These are phyloP conservation scores for Tetragonisca angustula DNA, from an alignment of 2,888 invertebrate genomes.

Conservation along the genomic window DNA sequence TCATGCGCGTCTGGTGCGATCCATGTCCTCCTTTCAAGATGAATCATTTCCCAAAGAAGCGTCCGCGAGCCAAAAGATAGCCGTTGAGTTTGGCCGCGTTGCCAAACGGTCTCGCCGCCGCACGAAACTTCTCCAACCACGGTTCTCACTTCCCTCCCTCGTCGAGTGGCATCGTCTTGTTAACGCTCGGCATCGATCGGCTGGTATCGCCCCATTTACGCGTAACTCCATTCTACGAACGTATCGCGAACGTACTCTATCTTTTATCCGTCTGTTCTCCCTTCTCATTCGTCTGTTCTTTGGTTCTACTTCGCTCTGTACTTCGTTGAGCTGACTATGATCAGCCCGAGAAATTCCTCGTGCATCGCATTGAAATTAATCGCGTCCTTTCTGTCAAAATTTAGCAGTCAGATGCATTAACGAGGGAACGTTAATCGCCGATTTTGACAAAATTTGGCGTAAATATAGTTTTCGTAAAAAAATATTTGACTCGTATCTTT, in stretches of 20 bases:
- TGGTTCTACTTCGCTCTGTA: neutral
- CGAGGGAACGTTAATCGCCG: no score
- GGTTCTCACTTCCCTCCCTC: constrained; percentile 59
- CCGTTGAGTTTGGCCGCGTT: constrained; percentile 70
- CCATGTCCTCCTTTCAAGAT: constrained; percentile 55
- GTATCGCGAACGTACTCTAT: constrained; percentile 2
- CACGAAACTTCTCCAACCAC: constrained; percentile 55
- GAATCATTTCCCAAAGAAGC: constrained; percentile 71
- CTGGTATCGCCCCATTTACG: constrained; percentile 11
- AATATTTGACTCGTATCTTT: no score
- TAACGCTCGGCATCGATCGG: constrained; percentile 47
- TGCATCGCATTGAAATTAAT: no score
- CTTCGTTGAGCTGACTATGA: no score
- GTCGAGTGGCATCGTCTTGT: constrained; percentile 6
- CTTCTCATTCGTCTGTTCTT: no score
- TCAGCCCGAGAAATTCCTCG: no score
- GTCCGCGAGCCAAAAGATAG: constrained; percentile 64
- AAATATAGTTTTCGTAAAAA: no score
- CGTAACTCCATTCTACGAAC: neutral
- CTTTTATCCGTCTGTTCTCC: neutral
- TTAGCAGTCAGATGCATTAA: no score
- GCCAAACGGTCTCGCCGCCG: constrained; percentile 68
- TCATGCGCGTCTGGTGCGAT: neutral
- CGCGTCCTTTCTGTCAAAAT: no score
- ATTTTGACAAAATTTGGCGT: no score